Percentiles rank a stretch among this genome's conserved stretches.
Evolutionary conservation across 2,113 vertebrate species (phyloP).

Genomic region (Tetrax tetrax): DNA sequence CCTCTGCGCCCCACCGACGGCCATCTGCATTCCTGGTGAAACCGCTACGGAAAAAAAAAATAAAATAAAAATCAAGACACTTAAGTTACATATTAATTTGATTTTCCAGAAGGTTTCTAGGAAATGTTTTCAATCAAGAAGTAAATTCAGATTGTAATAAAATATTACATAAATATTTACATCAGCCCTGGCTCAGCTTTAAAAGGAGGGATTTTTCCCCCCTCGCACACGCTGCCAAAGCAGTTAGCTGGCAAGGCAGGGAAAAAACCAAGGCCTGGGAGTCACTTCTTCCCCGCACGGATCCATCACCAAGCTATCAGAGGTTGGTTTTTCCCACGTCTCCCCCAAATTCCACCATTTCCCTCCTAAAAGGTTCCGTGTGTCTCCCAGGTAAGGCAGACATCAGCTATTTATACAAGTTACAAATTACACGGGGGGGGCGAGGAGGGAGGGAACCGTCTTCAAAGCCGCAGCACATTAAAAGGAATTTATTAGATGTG

Average conservation of each 20-base stretch:
- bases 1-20: fast-evolving
- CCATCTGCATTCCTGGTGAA: not conserved
- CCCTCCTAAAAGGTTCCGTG: constrained; percentile 55
- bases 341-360: constrained; percentile 63
- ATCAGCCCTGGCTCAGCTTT: constrained; percentile 67
- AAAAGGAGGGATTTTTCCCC: constrained; percentile 35
- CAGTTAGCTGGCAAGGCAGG: not conserved
- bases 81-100: constrained; percentile 65
- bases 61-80: not conserved
- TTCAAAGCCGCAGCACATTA: constrained; percentile 69
- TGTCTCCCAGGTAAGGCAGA: constrained; percentile 16
- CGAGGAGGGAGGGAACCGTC: not conserved
- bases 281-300: not conserved
- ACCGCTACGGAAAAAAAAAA: not conserved
- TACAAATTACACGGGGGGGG: not conserved
- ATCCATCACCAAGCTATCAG: constrained; percentile 10
- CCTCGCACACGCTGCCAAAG: not conserved
- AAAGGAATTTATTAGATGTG: constrained; percentile 83
- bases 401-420: not conserved
- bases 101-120: constrained; percentile 77
- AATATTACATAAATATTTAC: constrained; percentile 79
- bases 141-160: constrained; percentile 65
- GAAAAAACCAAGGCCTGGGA: not conserved
- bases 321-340: constrained; percentile 70
- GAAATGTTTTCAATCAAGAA: constrained; percentile 71